Evolutionary conservation across 30 jellyfish, hydroid and myxozoan genomes (phyloP).

Genomic region (Haliclystus octoradiatus): DNA sequence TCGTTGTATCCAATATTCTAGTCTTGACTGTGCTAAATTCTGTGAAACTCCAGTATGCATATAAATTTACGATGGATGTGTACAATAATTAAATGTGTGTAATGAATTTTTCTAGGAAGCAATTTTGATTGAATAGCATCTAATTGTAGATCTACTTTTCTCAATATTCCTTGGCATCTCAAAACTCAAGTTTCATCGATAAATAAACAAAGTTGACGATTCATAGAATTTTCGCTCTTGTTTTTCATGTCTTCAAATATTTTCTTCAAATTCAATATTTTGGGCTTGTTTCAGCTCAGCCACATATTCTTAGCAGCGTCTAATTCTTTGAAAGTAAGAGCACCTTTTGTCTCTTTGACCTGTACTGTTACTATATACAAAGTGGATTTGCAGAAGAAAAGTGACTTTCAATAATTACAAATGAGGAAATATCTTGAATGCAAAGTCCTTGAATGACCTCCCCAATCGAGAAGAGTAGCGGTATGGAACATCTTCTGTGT

Average conservation of each 20-base stretch:
- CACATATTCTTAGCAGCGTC: constrained; percentile 1
- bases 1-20: constrained; percentile 2
- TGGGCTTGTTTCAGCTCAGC: constrained; percentile 10
- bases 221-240: background rate
- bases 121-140: constrained; percentile 5
- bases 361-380: no score
- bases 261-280: background rate
- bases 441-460: no score
- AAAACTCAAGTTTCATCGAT: constrained; percentile 8
- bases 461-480: no score
- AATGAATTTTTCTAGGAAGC: constrained; percentile 4
- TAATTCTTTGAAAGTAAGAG: no score
- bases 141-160: background rate
- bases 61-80: background rate
- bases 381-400: no score
- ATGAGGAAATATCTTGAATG: no score
- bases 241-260: background rate
- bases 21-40: background rate
- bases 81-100: constrained; percentile 1
- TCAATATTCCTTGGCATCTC: constrained; percentile 12
- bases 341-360: no score
- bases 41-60: constrained; percentile 11
- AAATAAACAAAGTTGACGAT: background rate
- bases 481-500: no score
- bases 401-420: no score